phyloP scores from a whole-genome alignment of 2,888 invertebrate species.

The Brachyopa scutellaris region DNA sequence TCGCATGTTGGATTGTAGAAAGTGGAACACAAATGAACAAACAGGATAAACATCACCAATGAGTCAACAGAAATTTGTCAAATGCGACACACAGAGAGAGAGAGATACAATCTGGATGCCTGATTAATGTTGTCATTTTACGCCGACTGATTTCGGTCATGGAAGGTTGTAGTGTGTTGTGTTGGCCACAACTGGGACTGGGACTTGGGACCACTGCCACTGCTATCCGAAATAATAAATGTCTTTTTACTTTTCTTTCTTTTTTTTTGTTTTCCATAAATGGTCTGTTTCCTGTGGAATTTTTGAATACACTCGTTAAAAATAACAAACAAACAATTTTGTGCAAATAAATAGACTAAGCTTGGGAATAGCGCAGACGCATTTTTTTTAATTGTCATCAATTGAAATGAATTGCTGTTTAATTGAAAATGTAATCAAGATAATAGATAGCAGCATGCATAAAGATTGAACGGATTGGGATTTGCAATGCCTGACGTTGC shows the following conservation, averaged over 20 bases:
- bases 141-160: conserved; percentile 58
- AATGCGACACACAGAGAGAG: too few relatives aligned
- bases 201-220: too few relatives aligned
- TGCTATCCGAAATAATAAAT: background rate
- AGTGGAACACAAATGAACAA: conserved; percentile 38
- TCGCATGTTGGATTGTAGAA: conserved; percentile 18
- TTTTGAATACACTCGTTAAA: too few relatives aligned
- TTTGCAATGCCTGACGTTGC: too few relatives aligned
- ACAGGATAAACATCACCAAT: conserved; percentile 65
- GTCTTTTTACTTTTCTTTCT: background rate
- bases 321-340: background rate
- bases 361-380: too few relatives aligned
- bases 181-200: conserved; percentile 36
- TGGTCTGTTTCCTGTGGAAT: background rate
- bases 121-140: conserved; percentile 70
- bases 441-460: conserved; percentile 10
- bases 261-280: background rate
- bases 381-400: conserved; percentile 58
- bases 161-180: conserved; percentile 4
- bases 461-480: too few relatives aligned
- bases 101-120: conserved; percentile 61
- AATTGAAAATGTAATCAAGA: conserved; percentile 54
- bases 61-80: conserved; percentile 71
- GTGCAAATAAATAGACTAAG: too few relatives aligned
- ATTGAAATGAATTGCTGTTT: conserved; percentile 60